These are phyloP conservation scores for Grapholita molesta DNA, from an alignment of 1,140 invertebrate species.

Conservation along the genomic window DNA sequence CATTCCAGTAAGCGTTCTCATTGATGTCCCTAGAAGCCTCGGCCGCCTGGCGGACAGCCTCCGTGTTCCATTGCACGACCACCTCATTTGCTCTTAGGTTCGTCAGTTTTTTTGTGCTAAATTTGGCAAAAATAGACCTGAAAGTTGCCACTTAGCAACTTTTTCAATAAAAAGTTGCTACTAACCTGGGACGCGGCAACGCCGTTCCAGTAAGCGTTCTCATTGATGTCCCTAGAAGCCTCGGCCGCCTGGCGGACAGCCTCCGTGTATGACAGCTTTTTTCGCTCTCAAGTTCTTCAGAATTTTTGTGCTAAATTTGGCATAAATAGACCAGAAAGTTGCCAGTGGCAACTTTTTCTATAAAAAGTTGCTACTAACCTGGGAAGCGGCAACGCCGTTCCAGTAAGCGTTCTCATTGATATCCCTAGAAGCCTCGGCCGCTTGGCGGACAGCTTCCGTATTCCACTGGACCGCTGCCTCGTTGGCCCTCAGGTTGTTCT, in stretches of 20 bases:
- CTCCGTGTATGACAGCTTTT: too few relatives aligned
- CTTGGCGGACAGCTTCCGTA: constrained; percentile 42
- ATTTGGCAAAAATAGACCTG: not conserved
- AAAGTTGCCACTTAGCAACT: too few relatives aligned
- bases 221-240: too few relatives aligned
- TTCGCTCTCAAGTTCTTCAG: too few relatives aligned
- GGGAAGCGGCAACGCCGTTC: constrained; percentile 71
- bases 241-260: too few relatives aligned
- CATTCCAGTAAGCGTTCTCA: constrained; percentile 69
- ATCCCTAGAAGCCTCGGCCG: constrained; percentile 57
- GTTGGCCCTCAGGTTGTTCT: constrained; percentile 55
- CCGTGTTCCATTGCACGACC: constrained; percentile 41
- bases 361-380: too few relatives aligned
- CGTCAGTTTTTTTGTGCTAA: too few relatives aligned
- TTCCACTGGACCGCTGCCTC: constrained; percentile 53
- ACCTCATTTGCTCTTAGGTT: constrained; percentile 60
- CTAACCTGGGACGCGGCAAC: constrained; percentile 65
- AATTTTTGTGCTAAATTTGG: too few relatives aligned
- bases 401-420: constrained; percentile 68
- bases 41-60: constrained; percentile 45
- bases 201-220: constrained; percentile 64
- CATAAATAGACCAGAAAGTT: too few relatives aligned
- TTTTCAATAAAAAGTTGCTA: too few relatives aligned
- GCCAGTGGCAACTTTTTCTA: too few relatives aligned
- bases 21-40: constrained; percentile 59